Base-by-base conservation (phyloP, 2,888 invertebrate genomes). In the Apamea crenata region DNA sequence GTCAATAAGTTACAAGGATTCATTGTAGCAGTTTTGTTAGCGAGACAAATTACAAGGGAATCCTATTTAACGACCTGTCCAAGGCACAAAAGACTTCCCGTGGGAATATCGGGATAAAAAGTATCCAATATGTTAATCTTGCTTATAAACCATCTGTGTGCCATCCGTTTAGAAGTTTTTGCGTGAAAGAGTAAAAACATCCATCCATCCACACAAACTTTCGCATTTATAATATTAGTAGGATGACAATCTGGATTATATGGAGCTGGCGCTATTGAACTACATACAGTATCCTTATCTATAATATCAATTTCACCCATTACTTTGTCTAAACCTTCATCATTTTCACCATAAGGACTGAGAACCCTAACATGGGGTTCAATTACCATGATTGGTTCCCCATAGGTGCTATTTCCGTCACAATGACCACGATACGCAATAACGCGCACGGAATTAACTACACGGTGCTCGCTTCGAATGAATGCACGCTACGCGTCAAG, bases 401-500 rank as follows among this genome's bases (percentile, higher is more conserved):
- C 56, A 66, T 16, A 72, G 74, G 36, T 29, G 44, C 50, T 80
- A 73, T 77, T 74, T 84, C 68, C 65, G 76, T 77, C 66, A 83
- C 74, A 70, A 82, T 80, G 72, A 61, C 69, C 74, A 81, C 69
- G 72, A 66, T 50, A 84, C 65, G 78, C 67, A 77, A 78, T 81
- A 75, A 81, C 74, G 74, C 80, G 80, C 40, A 61, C 40, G 47
- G 73, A 76, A 83, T 83, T 70, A 82, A 77, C 71, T 71, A 69
- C 56, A 77, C 36, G 56, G 73, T 78, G 68, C 61, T 78, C 47
- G 65, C n/a, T 69, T 72, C 79, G 63, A 77, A 50, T 86, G 79
- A 79, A 80, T 80, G 81, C 87, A 78, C 70, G 77, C 53, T 70
- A 80, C 71, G 78, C 78, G 69, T 75, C 73, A 84, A 86, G 63